These are phyloP conservation scores for Automeris io DNA, from an alignment of 2,888 invertebrate genomes.

Conservation along the genomic window DNA sequence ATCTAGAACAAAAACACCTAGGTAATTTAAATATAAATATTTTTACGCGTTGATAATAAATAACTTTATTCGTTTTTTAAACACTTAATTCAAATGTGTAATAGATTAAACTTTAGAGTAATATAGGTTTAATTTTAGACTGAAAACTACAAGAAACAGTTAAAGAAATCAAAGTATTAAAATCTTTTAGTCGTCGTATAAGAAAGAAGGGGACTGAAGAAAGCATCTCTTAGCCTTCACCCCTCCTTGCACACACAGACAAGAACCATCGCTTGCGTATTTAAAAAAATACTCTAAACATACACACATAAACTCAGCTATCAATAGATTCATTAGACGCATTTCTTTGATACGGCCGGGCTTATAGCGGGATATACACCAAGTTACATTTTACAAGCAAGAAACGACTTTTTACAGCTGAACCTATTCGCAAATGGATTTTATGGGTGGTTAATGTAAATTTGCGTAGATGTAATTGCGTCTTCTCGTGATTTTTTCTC, in stretches of 20 bases:
- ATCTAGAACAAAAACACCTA: too few species aligned
- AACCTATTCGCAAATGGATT: neutral
- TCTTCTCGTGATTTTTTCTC: slow-evolving; percentile 61
- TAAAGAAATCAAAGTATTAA: neutral
- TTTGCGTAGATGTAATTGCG: slow-evolving; percentile 64
- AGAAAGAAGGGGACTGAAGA: slow-evolving; percentile 70
- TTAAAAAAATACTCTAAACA: slow-evolving; percentile 59
- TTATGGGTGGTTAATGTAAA: slow-evolving; percentile 14
- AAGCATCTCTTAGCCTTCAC: slow-evolving; percentile 68
- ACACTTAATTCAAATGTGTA: too few species aligned
- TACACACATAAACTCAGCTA: slow-evolving; percentile 57
- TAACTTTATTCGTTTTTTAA: too few species aligned
- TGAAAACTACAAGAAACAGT: neutral
- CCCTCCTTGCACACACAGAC: slow-evolving; percentile 59
- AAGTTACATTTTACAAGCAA: slow-evolving; percentile 13
- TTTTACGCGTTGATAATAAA: too few species aligned
- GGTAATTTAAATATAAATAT: too few species aligned
- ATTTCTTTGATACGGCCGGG: slow-evolving; percentile 70
- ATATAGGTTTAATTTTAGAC: too few species aligned
- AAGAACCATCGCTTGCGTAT: slow-evolving; percentile 35
- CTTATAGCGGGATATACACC: slow-evolving; percentile 53
- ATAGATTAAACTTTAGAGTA: too few species aligned
- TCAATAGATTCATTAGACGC: slow-evolving; percentile 75
- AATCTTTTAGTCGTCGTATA: slow-evolving; percentile 34
- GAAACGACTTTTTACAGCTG: slow-evolving; percentile 8